These are phyloP conservation scores for Meghimatium bilineatum DNA, from an alignment of 2,888 invertebrate genomes.

Conservation along the genomic window DNA sequence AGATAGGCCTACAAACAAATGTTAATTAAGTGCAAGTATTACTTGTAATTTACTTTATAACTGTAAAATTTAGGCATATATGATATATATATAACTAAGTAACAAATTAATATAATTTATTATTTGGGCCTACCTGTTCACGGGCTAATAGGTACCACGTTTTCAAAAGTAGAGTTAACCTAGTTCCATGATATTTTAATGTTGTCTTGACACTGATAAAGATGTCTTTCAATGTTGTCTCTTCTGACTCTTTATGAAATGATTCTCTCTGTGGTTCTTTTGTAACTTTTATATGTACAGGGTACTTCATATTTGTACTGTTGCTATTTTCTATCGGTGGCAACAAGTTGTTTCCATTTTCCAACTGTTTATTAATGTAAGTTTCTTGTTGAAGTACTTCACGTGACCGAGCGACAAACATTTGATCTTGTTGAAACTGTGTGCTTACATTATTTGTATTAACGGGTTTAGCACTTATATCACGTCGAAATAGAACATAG, in stretches of 20 bases:
- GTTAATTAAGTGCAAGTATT: too few relatives aligned
- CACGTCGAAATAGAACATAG: slow-evolving; percentile 30
- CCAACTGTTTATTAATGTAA: neutral
- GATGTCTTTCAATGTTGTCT: slow-evolving; percentile 81
- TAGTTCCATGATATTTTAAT: slow-evolving; percentile 88
- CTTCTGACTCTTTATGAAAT: neutral
- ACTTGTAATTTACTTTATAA: too few relatives aligned
- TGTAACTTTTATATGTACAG: neutral
- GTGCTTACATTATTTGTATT: neutral
- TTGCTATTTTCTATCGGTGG: neutral
- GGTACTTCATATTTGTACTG: neutral
- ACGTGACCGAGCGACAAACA: neutral
- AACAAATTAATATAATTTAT: too few relatives aligned
- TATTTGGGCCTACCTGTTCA: slow-evolving; percentile 93
- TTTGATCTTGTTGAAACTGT: neutral
- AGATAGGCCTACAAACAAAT: too few relatives aligned
- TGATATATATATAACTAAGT: too few relatives aligned
- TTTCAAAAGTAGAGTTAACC: slow-evolving; percentile 90
- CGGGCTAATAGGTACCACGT: slow-evolving; percentile 97
- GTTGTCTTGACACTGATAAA: slow-evolving; percentile 98
- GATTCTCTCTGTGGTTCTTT: neutral
- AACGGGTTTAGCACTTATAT: slow-evolving; percentile 53
- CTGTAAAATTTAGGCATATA: too few relatives aligned
- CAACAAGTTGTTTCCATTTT: slow-evolving; percentile 19
- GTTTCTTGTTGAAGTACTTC: neutral